phyloP scores from a whole-genome alignment of 30 jellyfish, hydroid and myxozoan species.

The Turritopsis dohrnii region DNA sequence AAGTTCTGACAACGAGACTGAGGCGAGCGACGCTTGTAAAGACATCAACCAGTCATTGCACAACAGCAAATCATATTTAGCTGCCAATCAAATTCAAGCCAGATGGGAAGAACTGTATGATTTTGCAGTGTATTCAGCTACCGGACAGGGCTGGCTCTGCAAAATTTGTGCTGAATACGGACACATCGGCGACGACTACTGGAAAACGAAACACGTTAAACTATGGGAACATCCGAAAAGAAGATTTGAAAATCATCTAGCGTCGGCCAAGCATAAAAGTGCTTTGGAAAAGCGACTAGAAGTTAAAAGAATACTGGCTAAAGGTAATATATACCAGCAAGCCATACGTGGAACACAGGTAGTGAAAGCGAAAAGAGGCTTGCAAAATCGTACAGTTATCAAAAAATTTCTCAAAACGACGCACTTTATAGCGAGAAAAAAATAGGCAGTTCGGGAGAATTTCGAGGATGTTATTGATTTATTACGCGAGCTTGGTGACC shows the following conservation, averaged over 20 bases:
- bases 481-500: constrained; percentile 13
- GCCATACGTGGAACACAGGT: constrained; percentile 8
- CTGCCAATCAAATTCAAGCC: constrained; percentile 19
- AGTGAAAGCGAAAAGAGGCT: constrained; percentile 17
- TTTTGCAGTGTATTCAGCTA: constrained; percentile 13
- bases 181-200: constrained; percentile 9
- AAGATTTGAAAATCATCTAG: too few species aligned
- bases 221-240: constrained; percentile 31
- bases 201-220: constrained; percentile 12
- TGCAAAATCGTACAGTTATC: constrained; percentile 7
- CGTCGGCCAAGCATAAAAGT: constrained; percentile 1
- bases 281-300: constrained; percentile 2
- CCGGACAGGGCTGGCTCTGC: constrained; percentile 32
- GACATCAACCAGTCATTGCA: constrained; percentile 1
- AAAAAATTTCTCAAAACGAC: constrained; percentile 16
- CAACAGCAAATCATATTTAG: constrained; percentile 18
- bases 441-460: constrained; percentile 16
- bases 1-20: not conserved
- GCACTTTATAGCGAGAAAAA: constrained; percentile 11
- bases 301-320: not conserved
- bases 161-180: constrained; percentile 24
- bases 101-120: too few species aligned
- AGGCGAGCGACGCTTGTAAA: not conserved
- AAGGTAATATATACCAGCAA: constrained; percentile 19
- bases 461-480: not conserved